A percentile compares a stretch with the other conserved stretches of the same genome.
Conservation (phyloP, 2,888 invertebrate species). For the Neuroscelio doddi region DNA sequence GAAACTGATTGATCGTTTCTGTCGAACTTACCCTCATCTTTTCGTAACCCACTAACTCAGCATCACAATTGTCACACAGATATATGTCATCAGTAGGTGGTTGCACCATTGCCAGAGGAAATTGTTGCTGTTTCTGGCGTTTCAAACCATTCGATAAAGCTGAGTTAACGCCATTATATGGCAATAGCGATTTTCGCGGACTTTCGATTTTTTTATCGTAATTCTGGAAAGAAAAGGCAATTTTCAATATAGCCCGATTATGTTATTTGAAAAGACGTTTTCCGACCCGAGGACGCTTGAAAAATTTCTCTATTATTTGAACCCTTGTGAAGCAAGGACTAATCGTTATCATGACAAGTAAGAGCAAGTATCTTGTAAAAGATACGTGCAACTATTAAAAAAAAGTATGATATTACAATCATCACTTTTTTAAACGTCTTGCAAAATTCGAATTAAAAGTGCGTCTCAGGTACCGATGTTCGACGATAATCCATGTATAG, state of each 20-base stretch:
- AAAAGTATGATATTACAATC: no score
- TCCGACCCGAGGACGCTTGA: background rate
- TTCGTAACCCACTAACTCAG: constrained; percentile 77
- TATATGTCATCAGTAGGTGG: constrained; percentile 79
- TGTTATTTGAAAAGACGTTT: background rate
- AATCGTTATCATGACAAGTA: no score
- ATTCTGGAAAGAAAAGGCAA: constrained; percentile 59
- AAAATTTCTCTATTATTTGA: no score
- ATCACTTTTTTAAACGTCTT: no score
- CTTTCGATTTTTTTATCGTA: constrained; percentile 66
- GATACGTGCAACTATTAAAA: no score
- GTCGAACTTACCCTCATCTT: constrained; percentile 73
- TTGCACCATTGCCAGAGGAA: constrained; percentile 74
- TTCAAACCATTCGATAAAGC: constrained; percentile 52
- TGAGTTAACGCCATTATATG: constrained; percentile 58
- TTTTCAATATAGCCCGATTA: no score
- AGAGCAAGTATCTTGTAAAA: no score
- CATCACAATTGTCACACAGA: constrained; percentile 84
- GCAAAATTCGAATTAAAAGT: no score
- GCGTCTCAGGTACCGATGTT: no score
- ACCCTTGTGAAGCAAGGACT: no score
- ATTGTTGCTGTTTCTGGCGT: constrained; percentile 58
- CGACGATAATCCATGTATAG: no score
- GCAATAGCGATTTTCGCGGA: constrained; percentile 72
- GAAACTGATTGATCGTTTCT: no score